These are phyloP conservation scores for Dascyllus trimaculatus DNA, from an alignment of 2,113 vertebrate genomes.

Conservation along the genomic window DNA sequence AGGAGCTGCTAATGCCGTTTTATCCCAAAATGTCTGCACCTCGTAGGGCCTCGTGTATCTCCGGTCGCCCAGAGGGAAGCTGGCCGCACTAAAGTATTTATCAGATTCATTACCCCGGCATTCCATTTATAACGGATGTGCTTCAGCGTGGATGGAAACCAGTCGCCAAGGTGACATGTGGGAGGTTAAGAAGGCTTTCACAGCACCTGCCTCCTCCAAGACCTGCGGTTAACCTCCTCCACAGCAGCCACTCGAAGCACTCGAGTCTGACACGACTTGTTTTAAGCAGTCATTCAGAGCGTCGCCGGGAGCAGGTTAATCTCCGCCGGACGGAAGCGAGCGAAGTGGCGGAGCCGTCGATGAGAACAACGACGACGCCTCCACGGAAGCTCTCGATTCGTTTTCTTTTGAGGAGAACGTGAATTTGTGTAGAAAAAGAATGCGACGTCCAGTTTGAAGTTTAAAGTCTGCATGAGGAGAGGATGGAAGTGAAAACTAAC, in stretches of 20 bases:
- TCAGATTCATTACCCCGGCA: constrained; percentile 53
- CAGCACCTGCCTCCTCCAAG: constrained; percentile 31
- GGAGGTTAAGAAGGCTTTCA: constrained; percentile 30
- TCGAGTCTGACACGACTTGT: constrained; percentile 9
- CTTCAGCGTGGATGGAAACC: constrained; percentile 51
- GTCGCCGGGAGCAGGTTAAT: background rate
- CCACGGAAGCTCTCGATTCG: no score
- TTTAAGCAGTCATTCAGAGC: constrained; percentile 32
- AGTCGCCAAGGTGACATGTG: constrained; percentile 45
- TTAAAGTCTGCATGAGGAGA: no score
- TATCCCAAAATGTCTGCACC: constrained; percentile 2
- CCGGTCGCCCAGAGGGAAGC: constrained; percentile 30
- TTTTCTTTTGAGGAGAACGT: no score
- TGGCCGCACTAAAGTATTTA: constrained; percentile 57
- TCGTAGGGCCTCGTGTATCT: background rate
- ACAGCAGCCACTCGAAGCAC: constrained; percentile 28
- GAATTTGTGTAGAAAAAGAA: no score
- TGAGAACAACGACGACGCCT: no score
- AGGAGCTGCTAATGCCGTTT: constrained; percentile 12
- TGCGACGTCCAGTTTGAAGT: no score
- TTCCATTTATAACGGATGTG: constrained; percentile 47
- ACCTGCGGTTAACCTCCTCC: constrained; percentile 50
- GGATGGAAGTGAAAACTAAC: no score
- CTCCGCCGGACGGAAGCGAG: background rate
- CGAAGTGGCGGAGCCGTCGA: background rate